Evolutionary conservation across 1,140 invertebrate genomes (phyloP).

Genomic region (Bombyx mandarina): DNA sequence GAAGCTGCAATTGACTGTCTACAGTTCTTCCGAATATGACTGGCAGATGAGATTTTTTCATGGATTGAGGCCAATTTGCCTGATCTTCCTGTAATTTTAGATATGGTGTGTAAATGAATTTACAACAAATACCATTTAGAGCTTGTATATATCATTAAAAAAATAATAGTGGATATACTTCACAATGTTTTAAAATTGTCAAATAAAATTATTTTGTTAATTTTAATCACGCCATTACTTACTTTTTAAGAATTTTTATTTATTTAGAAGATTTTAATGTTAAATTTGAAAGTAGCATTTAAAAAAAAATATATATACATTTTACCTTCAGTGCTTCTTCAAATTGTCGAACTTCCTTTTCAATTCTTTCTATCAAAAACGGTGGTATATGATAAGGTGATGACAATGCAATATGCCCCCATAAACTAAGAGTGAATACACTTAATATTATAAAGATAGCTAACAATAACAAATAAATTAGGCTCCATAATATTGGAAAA

Average conservation of each 20-base stretch:
- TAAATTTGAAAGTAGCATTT: too few relatives aligned
- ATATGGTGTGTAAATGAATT: constrained; percentile 4
- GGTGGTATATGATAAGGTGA: constrained; percentile 62
- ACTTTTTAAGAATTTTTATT: background rate
- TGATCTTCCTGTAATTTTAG: constrained; percentile 44
- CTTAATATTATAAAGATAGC: constrained; percentile 34
- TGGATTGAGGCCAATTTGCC: constrained; percentile 39
- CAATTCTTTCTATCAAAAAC: constrained; percentile 57
- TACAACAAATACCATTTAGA: background rate
- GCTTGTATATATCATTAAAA: too few relatives aligned
- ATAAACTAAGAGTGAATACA: constrained; percentile 46
- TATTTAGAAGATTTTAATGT: background rate
- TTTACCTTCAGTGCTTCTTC: constrained; percentile 38
- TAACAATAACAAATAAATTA: constrained; percentile 36
- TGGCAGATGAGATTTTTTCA: constrained; percentile 73
- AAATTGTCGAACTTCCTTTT: constrained; percentile 55
- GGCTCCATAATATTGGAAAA: constrained; percentile 38
- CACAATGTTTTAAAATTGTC: too few relatives aligned
- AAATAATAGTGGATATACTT: too few relatives aligned
- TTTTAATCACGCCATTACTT: too few relatives aligned
- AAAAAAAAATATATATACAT: too few relatives aligned
- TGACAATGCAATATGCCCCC: constrained; percentile 62
- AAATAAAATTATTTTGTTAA: too few relatives aligned
- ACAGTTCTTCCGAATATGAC: constrained; percentile 85
- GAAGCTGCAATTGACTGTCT: constrained; percentile 85